Base-by-base conservation (phyloP, 2,888 invertebrate genomes). In the Geotrupes spiniger region DNA sequence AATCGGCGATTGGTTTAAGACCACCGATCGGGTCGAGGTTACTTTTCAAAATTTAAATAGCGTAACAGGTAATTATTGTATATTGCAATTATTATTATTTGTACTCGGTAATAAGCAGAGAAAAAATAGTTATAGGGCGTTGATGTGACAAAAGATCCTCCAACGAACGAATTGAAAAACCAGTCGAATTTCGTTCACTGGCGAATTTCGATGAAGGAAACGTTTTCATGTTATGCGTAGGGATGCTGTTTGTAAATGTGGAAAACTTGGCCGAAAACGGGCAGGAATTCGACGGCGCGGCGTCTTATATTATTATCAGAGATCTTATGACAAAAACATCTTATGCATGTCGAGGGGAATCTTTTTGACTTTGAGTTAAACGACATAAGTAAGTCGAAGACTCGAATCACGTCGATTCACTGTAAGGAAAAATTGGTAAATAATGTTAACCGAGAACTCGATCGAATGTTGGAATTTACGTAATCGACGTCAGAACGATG, bases 331-430 rank as follows among this genome's bases (percentile, higher is more conserved):
- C 47, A 78, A 81, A 58, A 85, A 83, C 61, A 78, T 79, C 42
- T 74, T 92, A 27, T 83, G 83, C 40, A 79, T 78, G 46, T 81
- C 86, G 0, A 81, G 90, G 60, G 94, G 94, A 4, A 84, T 92
- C 53, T 93, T 92, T 69, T 79, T 92, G 1, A 94, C 94, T 0
- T 74, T 94, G 1, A 85, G 85, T 64, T 93, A 12, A 80, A 85
- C 8, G 88, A 89, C 57, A 79, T 84, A 37, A 76, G 84, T 40
- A 76, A 81, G 33, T 79, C 81, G 45, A 77, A 79, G 57, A 84
- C 87, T 0, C 62, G 77, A 15, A 78, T 79, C 21, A 85, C 90
- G 4, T 81, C 83, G 4, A 73, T 90, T 17, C 60, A 78, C 17
- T 74, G 81, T 53, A 80, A 83, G 31, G 79, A 79, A 43, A 77